Base-by-base conservation (phyloP, 2,888 invertebrate genomes). In the Coelopa pilipes region DNA sequence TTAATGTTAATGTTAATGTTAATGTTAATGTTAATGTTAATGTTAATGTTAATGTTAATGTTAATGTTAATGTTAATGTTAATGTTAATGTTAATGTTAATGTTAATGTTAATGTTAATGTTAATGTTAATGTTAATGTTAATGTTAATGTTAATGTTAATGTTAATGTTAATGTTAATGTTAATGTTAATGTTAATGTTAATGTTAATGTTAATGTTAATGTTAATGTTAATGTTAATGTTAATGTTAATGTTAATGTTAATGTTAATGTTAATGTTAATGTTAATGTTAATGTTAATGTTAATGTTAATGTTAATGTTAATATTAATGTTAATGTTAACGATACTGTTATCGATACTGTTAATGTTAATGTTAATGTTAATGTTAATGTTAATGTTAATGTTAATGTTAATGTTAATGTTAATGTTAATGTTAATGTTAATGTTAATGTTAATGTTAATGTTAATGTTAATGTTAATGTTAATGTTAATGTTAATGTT, bases 1-100 rank as follows among this genome's bases (percentile, higher is more conserved):
- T 55, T 55, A n/a, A 55, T 55, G 55, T 55, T 55, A n/a, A 55
- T 55, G 55, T 55, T 55, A n/a, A 55, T 55, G 55, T 55, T 55
- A n/a, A 55, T 55, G n/a, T 55, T 55, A n/a, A 55, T 55, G 55
- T 55, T 55, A n/a, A 55, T 55, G 55, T 55, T 55, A n/a, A 55
- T 55, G 55, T 55, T 55, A n/a, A 55, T 55, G 55, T n/a, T 55
- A n/a, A 55, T 55, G 55, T 55, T 55, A n/a, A 55, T 55, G 55
- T 55, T 55, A n/a, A 55, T 55, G 55, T 55, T 55, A n/a, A 55
- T 55, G 55, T 55, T 55, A n/a, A 55, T 55, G 55, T 55, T 55
- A n/a, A 55, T 55, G 55, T 55, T 55, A n/a, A 55, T 55, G 55
- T 55, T 55, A n/a, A 55, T 55, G 7, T 55, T 55, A n/a, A 55